A percentile compares a stretch with the other conserved stretches of the same genome.
phyloP scores from a whole-genome alignment of 1,140 invertebrate genomes.

The Achatina immaculata region DNA sequence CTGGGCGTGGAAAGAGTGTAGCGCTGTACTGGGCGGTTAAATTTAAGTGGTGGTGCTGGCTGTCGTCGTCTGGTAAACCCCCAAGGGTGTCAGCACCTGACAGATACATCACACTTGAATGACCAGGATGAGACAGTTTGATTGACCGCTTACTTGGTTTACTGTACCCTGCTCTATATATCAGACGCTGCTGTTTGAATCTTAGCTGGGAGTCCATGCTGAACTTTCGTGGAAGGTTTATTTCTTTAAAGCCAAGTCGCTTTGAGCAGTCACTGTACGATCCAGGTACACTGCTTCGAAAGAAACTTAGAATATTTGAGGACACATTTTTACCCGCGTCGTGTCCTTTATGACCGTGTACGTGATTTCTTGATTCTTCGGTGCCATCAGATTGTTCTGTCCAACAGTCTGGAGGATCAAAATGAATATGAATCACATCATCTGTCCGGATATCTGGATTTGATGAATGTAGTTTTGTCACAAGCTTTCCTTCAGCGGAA shows the following conservation, averaged over 20 bases:
- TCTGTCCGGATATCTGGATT: too few species aligned
- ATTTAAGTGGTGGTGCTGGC: not conserved
- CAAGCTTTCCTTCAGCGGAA: too few species aligned
- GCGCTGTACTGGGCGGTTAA: not conserved
- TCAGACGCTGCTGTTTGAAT: not conserved
- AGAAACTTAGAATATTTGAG: not conserved
- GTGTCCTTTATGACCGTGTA: too few species aligned
- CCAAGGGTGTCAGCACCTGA: constrained; percentile 8
- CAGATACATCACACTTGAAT: not conserved
- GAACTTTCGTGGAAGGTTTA: not conserved
- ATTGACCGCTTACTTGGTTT: not conserved
- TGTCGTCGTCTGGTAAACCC: not conserved
- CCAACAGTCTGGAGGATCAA: too few species aligned
- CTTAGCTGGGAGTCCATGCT: not conserved
- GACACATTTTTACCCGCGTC: not conserved
- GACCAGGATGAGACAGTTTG: not conserved
- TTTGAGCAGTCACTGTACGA: not conserved
- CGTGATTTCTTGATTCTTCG: too few species aligned
- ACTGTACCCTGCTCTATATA: not conserved
- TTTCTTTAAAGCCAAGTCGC: not conserved
- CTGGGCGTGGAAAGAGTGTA: not conserved
- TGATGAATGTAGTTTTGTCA: too few species aligned
- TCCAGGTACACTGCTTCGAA: not conserved
- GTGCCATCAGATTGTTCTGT: too few species aligned
- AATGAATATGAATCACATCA: too few species aligned